These are phyloP conservation scores for Trissonchulus sp. DNA, from an alignment of 2,888 invertebrate species.

Conservation along the genomic window DNA sequence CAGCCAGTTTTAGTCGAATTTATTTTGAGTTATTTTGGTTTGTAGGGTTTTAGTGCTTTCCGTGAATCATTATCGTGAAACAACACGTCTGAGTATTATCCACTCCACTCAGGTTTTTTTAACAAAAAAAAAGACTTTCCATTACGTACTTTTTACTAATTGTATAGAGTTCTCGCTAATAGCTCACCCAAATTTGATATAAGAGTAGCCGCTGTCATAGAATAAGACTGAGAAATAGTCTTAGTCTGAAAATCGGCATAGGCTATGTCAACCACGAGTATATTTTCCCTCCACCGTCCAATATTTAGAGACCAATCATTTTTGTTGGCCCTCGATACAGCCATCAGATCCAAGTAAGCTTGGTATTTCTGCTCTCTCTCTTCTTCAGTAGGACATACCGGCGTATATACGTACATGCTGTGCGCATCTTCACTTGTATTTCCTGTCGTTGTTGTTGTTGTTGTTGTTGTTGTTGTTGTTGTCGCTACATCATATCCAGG, in stretches of 20 bases:
- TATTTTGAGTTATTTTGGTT: too few relatives aligned
- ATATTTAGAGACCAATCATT: neutral
- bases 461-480: too few relatives aligned
- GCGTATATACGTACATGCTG: neutral
- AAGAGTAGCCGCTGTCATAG: neutral
- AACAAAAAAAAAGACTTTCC: too few relatives aligned
- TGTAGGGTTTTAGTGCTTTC: too few relatives aligned
- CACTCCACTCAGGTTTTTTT: too few relatives aligned
- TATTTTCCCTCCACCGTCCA: neutral
- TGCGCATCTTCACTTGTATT: neutral
- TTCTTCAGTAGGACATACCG: neutral
- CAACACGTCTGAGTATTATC: too few relatives aligned
- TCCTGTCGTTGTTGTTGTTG: too few relatives aligned
- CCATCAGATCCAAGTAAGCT: neutral
- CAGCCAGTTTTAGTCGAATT: too few relatives aligned
- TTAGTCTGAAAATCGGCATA: neutral
- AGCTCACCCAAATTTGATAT: conserved; percentile 13
- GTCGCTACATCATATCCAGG: neutral
- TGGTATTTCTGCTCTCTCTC: neutral
- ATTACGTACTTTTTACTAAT: too few relatives aligned
- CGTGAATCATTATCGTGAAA: too few relatives aligned
- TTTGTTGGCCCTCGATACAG: neutral
- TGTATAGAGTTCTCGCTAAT: too few relatives aligned
- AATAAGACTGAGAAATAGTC: neutral
- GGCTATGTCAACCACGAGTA: conserved; percentile 7